Base-by-base conservation (phyloP, 1,140 invertebrate species). In the Bactericera cockerelli region DNA sequence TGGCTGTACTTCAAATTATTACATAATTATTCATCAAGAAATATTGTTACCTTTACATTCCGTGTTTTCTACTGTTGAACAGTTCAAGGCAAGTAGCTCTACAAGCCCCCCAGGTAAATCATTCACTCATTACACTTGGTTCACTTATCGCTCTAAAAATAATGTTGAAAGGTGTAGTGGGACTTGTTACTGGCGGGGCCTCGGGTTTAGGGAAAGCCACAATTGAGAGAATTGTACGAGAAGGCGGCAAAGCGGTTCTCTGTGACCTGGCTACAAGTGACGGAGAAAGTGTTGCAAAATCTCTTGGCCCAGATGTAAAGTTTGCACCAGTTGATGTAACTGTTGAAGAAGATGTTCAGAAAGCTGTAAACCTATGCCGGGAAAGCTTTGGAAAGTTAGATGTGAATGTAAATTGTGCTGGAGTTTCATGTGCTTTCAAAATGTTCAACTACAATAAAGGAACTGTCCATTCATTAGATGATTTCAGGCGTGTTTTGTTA, bases 351-450 rank as follows among this genome's bases (percentile, higher is more conserved):
- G 89, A 98, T 74, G 81, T 99, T 0, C 73, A 73, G 49, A 79
- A 79, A 63, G 89, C 90, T 3, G 59, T 98, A 11, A 72, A 82
- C 25, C 65, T 79, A 14, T 80, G 84, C 1, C 81, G 86, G 67
- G 74, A 85, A 1, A 85, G 91, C 63, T 98, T 93, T 74, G 87
- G 89, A 0, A 77, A 81, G 56, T 71, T 99, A 2, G 84, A 98
- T 75, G 80, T 87, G 8, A 74, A 83, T 0, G 87, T 99, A 0
- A 99, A 98, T 70, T 98, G 96, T 76, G 96, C 96, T 24, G 96
- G 96, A 10, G 84, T 98, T 57, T 90, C 83, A 0, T 77, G 85
- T 21, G 95, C 94, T 1, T 80, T 81, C 57, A 90, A 91, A 69
- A 84, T 83, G 0, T 98, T 88, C 68, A 97, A 97, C 74, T 87